phyloP scores from a whole-genome alignment of 2,888 invertebrate genomes.

The Agrochola litura region DNA sequence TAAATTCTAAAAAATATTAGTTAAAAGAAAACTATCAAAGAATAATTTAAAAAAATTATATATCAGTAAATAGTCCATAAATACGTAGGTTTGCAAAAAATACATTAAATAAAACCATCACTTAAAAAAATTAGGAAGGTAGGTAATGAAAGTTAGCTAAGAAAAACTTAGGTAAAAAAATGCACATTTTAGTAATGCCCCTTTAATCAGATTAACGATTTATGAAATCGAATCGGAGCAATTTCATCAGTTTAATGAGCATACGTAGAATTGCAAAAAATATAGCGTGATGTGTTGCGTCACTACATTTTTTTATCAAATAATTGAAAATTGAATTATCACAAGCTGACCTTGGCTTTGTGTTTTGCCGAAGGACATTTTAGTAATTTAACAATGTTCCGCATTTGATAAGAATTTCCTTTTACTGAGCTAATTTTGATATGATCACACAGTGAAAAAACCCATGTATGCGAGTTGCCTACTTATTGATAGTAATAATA shows the following conservation, averaged over 20 bases:
- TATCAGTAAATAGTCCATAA: not conserved
- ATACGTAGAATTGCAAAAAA: not conserved
- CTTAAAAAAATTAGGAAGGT: not conserved
- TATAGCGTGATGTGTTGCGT: not conserved
- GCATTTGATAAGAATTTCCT: slow-evolving; percentile 19
- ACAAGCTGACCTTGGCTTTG: not conserved
- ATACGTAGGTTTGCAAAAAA: not conserved
- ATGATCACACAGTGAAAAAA: not conserved
- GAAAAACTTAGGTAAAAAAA: not conserved
- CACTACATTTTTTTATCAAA: not conserved
- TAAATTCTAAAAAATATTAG: not conserved
- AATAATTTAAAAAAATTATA: not conserved
- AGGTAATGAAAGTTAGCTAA: not conserved
- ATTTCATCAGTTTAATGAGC: not conserved
- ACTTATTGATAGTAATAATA: too few species aligned
- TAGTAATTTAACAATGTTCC: not conserved
- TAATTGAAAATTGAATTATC: not conserved
- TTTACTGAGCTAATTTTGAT: not conserved
- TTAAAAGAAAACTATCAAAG: not conserved
- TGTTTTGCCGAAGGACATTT: not conserved
- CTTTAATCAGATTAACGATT: not conserved
- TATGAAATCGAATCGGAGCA: too few species aligned
- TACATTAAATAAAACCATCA: not conserved
- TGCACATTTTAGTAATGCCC: too few species aligned
- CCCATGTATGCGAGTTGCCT: not conserved